These are phyloP conservation scores for Alosa sapidissima DNA, from an alignment of 2,797 vertebrate genomes.

Conservation along the genomic window DNA sequence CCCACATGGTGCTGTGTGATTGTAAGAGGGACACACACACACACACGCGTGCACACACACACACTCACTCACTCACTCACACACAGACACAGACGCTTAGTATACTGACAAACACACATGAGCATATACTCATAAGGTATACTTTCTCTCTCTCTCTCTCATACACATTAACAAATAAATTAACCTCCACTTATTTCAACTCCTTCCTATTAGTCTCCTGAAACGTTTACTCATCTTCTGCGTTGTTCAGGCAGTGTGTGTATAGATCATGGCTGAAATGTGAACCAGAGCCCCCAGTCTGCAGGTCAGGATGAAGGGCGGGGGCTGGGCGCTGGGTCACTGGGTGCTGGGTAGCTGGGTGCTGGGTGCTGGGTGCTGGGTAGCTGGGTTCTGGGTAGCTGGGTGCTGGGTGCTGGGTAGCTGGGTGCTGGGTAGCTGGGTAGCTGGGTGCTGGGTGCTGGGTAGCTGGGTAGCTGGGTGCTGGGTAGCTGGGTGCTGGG, in stretches of 20 bases:
- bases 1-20: constrained; percentile 1
- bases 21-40: not conserved
- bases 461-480: too few species aligned
- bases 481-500: too few species aligned
- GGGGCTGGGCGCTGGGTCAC: too few species aligned
- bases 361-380: too few species aligned
- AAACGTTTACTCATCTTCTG: not conserved
- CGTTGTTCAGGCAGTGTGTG: not conserved
- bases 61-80: not conserved
- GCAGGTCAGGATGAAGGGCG: not conserved
- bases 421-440: too few species aligned
- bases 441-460: too few species aligned
- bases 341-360: too few species aligned
- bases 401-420: too few species aligned
- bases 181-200: not conserved
- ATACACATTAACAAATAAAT: not conserved
- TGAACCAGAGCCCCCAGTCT: not conserved
- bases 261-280: not conserved
- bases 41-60: not conserved
- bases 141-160: not conserved
- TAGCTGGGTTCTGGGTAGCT: too few species aligned
- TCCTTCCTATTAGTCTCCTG: too few species aligned
- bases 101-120: not conserved
- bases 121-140: not conserved
- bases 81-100: not conserved